These are phyloP conservation scores for Zootermopsis nevadensis DNA, from an alignment of 2,888 invertebrate species.

Conservation along the genomic window DNA sequence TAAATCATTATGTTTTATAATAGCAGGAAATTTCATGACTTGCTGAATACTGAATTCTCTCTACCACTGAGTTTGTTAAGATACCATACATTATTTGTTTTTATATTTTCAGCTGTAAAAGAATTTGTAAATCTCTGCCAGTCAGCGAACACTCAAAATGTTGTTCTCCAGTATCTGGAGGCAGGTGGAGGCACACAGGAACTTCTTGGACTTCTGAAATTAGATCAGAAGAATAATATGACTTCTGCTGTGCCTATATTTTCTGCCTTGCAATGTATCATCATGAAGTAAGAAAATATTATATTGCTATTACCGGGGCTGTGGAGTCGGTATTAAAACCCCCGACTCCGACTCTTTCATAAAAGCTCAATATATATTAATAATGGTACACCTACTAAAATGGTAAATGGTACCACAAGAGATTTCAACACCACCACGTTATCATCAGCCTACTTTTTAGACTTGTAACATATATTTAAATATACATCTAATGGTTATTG, in stretches of 20 bases:
- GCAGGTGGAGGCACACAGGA: conserved; percentile 78
- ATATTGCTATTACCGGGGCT: too few species aligned
- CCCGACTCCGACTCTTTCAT: too few species aligned
- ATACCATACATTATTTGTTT: background rate
- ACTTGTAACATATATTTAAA: too few species aligned
- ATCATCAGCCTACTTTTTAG: too few species aligned
- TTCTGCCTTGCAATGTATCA: conserved; percentile 73
- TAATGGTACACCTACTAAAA: too few species aligned
- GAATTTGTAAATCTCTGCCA: conserved; percentile 19
- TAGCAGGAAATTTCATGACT: background rate
- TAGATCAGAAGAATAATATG: conserved; percentile 71
- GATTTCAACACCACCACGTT: too few species aligned
- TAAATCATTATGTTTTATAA: background rate
- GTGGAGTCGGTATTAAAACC: too few species aligned
- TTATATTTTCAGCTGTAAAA: conserved; percentile 12
- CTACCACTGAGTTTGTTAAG: too few species aligned
- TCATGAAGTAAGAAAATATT: conserved; percentile 66
- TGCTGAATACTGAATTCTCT: background rate
- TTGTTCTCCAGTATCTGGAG: conserved; percentile 74
- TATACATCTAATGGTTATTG: too few species aligned
- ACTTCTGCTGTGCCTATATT: conserved; percentile 71
- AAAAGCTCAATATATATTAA: too few species aligned
- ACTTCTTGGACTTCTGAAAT: conserved; percentile 73
- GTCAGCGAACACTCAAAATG: conserved; percentile 57
- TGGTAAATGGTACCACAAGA: too few species aligned